These are phyloP conservation scores for Drosophila lowei DNA, from an alignment of 1,140 invertebrate species.

Conservation along the genomic window DNA sequence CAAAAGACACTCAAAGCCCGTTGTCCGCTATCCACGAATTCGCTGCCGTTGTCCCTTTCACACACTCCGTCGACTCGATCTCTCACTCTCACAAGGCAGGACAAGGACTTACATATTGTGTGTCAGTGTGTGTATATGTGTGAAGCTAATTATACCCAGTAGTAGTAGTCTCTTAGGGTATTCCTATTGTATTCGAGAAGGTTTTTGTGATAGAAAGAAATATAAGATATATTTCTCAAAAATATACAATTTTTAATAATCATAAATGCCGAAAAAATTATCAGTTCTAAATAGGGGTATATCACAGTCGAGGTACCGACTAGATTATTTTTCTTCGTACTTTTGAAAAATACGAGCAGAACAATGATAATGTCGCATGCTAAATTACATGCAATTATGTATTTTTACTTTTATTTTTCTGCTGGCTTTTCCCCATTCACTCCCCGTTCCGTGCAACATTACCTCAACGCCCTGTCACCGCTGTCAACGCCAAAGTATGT, in stretches of 20 bases:
- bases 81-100: neutral
- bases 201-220: too few relatives aligned
- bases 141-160: slow-evolving; percentile 51
- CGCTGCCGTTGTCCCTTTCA: slow-evolving; percentile 6
- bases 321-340: too few relatives aligned
- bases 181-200: too few relatives aligned
- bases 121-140: slow-evolving; percentile 9
- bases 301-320: too few relatives aligned
- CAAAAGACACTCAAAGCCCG: slow-evolving; percentile 51
- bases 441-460: slow-evolving; percentile 18
- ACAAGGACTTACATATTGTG: slow-evolving; percentile 9
- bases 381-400: slow-evolving; percentile 81
- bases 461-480: slow-evolving; percentile 37
- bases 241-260: too few relatives aligned
- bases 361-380: slow-evolving; percentile 81
- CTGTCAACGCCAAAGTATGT: slow-evolving; percentile 18
- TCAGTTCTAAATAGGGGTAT: too few relatives aligned
- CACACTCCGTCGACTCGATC: slow-evolving; percentile 3
- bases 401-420: slow-evolving; percentile 56
- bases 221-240: too few relatives aligned
- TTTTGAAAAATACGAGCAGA: slow-evolving; percentile 64
- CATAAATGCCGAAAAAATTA: too few relatives aligned
- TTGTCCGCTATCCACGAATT: slow-evolving; percentile 29
- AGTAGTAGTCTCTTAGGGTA: neutral
- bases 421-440: slow-evolving; percentile 17